A percentile compares a stretch with the other conserved stretches of the same genome.
Evolutionary conservation across 2,113 vertebrate species (phyloP).

Genomic region (Glaucomys volans): DNA sequence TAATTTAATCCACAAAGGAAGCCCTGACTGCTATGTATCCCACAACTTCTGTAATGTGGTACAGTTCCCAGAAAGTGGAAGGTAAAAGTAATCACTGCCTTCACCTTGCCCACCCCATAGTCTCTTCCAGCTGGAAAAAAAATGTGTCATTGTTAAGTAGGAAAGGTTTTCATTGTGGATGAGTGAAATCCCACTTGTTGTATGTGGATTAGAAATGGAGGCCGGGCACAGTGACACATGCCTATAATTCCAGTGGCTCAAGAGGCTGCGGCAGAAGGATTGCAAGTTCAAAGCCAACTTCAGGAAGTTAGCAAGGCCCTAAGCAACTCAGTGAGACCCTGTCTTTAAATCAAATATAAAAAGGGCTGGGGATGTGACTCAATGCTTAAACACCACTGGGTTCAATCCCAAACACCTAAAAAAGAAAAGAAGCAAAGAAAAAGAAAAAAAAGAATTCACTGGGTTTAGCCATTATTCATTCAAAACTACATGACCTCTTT

Average conservation of each 20-base stretch:
- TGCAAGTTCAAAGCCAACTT: too few relatives aligned
- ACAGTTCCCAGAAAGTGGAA: background rate
- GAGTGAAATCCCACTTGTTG: background rate
- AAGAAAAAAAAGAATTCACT: background rate
- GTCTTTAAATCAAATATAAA: too few relatives aligned
- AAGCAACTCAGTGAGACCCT: too few relatives aligned
- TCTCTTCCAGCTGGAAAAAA: background rate
- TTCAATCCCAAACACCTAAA: too few relatives aligned
- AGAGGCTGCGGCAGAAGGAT: too few relatives aligned
- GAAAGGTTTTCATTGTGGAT: background rate
- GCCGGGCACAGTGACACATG: too few relatives aligned
- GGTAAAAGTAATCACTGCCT: background rate
- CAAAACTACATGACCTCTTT: background rate
- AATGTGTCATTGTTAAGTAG: background rate
- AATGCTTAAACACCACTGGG: too few relatives aligned
- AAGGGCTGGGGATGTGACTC: too few relatives aligned
- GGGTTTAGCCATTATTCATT: background rate
- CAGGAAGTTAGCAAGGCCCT: too few relatives aligned
- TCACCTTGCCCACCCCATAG: accelerated
- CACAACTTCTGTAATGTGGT: background rate
- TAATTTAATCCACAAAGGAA: background rate
- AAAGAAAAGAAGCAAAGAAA: too few relatives aligned
- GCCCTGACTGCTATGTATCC: background rate
- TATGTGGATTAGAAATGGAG: background rate
- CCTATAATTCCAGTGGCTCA: too few relatives aligned